Percentiles rank a stretch among this genome's conserved stretches.
Conservation (phyloP, 2,888 invertebrate species). For the Notocelia uddmanniana region DNA sequence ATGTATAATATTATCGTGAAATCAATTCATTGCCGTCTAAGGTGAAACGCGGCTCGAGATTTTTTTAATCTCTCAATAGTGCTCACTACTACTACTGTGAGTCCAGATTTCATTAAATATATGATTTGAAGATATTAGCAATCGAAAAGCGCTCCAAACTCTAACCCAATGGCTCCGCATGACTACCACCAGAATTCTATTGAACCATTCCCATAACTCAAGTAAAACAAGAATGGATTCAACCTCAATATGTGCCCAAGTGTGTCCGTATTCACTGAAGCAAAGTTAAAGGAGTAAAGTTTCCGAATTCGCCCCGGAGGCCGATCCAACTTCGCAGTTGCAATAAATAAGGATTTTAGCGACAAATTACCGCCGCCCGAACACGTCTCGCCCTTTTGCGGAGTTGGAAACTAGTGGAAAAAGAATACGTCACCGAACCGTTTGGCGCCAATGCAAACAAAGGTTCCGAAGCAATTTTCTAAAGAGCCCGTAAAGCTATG, state of each 20-base stretch:
- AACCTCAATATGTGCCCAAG: slow-evolving; percentile 83
- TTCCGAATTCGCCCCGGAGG: slow-evolving; percentile 80
- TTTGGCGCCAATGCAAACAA: slow-evolving; percentile 57
- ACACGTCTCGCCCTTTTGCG: slow-evolving; percentile 77
- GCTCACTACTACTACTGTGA: too few relatives aligned
- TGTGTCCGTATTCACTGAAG: slow-evolving; percentile 80
- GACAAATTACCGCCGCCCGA: slow-evolving; percentile 83
- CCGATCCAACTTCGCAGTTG: slow-evolving; percentile 82
- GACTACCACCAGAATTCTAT: slow-evolving; percentile 66
- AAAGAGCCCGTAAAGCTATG: slow-evolving; percentile 44
- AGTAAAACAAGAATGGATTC: slow-evolving; percentile 79
- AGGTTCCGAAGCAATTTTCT: slow-evolving; percentile 55
- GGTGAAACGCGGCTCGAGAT: too few relatives aligned
- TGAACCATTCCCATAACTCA: slow-evolving; percentile 77
- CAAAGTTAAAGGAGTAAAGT: slow-evolving; percentile 82
- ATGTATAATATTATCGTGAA: too few relatives aligned
- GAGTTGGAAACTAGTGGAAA: slow-evolving; percentile 75
- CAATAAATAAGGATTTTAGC: slow-evolving; percentile 85
- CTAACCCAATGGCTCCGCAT: slow-evolving; percentile 34
- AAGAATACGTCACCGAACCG: slow-evolving; percentile 58
- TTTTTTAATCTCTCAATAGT: too few relatives aligned
- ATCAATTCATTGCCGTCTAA: too few relatives aligned
- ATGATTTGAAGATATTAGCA: not conserved
- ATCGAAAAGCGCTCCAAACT: not conserved
- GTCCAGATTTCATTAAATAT: not conserved